phyloP scores from a whole-genome alignment of 2,888 invertebrate species.

The Noctua fimbriata region DNA sequence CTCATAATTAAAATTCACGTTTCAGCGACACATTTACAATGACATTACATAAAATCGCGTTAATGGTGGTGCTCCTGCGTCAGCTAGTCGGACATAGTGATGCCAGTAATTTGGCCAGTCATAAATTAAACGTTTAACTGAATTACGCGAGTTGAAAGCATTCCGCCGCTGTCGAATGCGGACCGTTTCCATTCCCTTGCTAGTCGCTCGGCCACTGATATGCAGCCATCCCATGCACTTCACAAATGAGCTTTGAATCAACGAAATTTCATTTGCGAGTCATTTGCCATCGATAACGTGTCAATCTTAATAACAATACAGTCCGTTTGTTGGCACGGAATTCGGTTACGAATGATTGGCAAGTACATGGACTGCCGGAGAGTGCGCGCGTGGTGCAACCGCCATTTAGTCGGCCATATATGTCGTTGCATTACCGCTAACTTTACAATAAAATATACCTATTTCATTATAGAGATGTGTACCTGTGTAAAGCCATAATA shows the following conservation, averaged over 20 bases:
- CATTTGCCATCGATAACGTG: slow-evolving; percentile 57
- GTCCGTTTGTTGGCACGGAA: slow-evolving; percentile 39
- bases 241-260: slow-evolving; percentile 83
- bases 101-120: slow-evolving; percentile 88
- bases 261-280: slow-evolving; percentile 82
- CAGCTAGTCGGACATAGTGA: slow-evolving; percentile 81
- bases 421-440: neutral
- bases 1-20: slow-evolving; percentile 29
- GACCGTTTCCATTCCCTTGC: slow-evolving; percentile 80
- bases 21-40: slow-evolving; percentile 58
- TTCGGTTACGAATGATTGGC: slow-evolving; percentile 33
- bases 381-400: neutral
- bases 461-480: neutral
- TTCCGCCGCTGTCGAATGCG: slow-evolving; percentile 83
- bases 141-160: slow-evolving; percentile 89
- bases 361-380: neutral
- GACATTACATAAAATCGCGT: slow-evolving; percentile 64
- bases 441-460: neutral
- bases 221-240: slow-evolving; percentile 81
- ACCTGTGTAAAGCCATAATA: neutral
- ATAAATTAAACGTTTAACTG: slow-evolving; percentile 90
- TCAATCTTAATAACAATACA: slow-evolving; percentile 59
- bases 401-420: neutral
- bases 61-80: slow-evolving; percentile 71
- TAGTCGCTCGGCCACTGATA: slow-evolving; percentile 78